A percentile compares a stretch with the other conserved stretches of the same genome.
Evolutionary conservation across 2,113 vertebrate species (phyloP).

Genomic region (Cephalopholis sonnerati): DNA sequence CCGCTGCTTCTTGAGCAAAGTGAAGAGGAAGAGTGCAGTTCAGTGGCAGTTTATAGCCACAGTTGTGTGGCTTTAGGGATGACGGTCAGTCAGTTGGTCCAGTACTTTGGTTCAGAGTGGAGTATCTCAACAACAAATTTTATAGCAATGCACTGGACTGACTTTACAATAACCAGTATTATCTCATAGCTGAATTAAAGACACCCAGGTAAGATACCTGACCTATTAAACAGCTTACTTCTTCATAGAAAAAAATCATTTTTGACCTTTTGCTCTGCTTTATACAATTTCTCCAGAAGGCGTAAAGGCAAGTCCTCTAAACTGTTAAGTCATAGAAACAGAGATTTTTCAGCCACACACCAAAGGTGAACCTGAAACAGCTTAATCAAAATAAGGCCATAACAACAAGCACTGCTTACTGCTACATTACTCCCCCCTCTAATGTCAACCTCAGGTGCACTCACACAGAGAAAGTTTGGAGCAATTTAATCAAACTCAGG

Average conservation of each 20-base stretch:
- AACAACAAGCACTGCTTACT: not conserved
- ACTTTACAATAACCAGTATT: not conserved
- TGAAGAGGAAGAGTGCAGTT: constrained; percentile 6
- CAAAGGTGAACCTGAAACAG: constrained; percentile 23
- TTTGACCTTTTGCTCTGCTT: not conserved
- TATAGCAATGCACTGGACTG: not conserved
- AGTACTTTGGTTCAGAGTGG: not conserved
- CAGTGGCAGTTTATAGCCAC: not conserved
- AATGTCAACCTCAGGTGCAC: constrained; percentile 6
- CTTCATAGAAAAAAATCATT: not conserved
- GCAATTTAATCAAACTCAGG: constrained; percentile 36
- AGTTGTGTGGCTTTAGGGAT: not conserved
- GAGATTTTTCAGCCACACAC: constrained; percentile 1
- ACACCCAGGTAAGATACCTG: not conserved
- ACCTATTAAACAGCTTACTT: not conserved
- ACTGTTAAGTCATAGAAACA: not conserved
- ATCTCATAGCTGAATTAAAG: no score
- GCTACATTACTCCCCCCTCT: not conserved
- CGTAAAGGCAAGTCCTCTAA: not conserved
- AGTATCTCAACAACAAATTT: not conserved
- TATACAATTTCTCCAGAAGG: not conserved
- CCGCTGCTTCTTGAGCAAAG: constrained; percentile 23
- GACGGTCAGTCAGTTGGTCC: not conserved
- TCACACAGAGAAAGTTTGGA: constrained; percentile 15
- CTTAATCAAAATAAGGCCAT: constrained; percentile 18